Evolutionary conservation across 2,797 vertebrate genomes (phyloP).

Genomic region (Sebastes goodei): DNA sequence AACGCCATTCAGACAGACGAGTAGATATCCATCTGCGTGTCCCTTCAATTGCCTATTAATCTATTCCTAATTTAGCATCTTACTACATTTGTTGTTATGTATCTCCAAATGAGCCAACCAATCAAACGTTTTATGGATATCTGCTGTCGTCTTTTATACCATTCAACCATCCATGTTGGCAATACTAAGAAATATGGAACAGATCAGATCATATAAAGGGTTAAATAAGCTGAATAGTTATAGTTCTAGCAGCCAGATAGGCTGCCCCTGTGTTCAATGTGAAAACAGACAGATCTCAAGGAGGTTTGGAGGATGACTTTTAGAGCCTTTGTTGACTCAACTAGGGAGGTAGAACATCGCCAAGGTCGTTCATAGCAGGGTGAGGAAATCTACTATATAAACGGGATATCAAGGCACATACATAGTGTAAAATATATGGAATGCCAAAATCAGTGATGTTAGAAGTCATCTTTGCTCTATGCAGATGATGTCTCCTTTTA

Average conservation of each 20-base stretch:
- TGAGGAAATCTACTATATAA: not conserved
- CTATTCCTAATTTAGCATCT: not conserved
- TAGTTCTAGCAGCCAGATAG: not conserved
- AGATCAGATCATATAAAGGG: not conserved
- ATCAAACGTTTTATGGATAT: not conserved
- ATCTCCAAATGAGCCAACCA: not conserved
- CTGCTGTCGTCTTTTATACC: not conserved
- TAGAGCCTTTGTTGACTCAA: not conserved
- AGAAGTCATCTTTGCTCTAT: not conserved
- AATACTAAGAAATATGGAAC: not conserved
- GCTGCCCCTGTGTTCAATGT: not conserved
- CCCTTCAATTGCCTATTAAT: not conserved
- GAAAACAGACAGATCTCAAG: not conserved
- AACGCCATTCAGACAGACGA: not conserved
- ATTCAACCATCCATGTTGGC: not conserved
- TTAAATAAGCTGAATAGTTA: not conserved
- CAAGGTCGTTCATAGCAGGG: not conserved
- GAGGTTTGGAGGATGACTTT: not conserved
- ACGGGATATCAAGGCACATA: not conserved
- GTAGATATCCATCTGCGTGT: not conserved
- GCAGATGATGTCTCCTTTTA: not conserved
- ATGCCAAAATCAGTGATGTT: not conserved
- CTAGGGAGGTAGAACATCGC: not conserved
- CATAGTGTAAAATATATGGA: not conserved
- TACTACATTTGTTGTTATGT: not conserved